Base-by-base conservation (phyloP, 2,797 vertebrate species). In the Heterohyrax brucei region DNA sequence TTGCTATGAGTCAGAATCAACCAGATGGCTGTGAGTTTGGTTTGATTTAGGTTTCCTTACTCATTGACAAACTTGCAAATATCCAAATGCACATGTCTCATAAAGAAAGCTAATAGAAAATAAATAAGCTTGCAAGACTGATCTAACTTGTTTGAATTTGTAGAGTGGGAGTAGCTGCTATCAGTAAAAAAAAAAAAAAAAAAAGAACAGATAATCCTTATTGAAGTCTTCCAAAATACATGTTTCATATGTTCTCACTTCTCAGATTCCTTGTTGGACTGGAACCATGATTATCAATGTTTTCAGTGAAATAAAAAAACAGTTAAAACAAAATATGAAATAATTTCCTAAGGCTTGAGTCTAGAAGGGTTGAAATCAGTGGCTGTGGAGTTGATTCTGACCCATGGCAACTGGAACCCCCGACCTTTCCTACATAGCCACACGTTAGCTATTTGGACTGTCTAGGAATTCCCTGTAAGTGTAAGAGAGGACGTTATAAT, bases 71-170 rank as follows among this genome's bases (percentile, higher is more conserved):
- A 28, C 44, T 83, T 18, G 78, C 44, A 93, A 46, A 94, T 82
- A 77, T 33, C 80, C 12, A 83, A 53, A 81, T 39, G 13, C 5
- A 62, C 28, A 39, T 24, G 4, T 39, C 18, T 68, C 78, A 66
- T 28, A 75, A 66, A 66, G 62, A 87, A 78, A 76, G 4, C 4
- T 72, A 83, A 68, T 22, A 62, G 21, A 73, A 95, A 87, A 72
- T 61, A 95, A 87, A 72, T 61, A 94, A 72, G 64, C 16, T 73
- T 30, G 9, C 70, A 33, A 86, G 44, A 46, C 56, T 84, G 89
- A 6, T 66, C 2, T 85, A 48, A 26, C 16, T 19, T 93, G 48
- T 76, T 93, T 86, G 83, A 76, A 91, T 89, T 50, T 86, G 7
- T 39, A 22, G 26, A 30, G 4, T 46, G 7, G 6, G 3, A 93